A percentile compares a stretch with the other conserved stretches of the same genome.
Evolutionary conservation across 1,140 invertebrate genomes (phyloP).

Genomic region (Drosophila rhopaloa): DNA sequence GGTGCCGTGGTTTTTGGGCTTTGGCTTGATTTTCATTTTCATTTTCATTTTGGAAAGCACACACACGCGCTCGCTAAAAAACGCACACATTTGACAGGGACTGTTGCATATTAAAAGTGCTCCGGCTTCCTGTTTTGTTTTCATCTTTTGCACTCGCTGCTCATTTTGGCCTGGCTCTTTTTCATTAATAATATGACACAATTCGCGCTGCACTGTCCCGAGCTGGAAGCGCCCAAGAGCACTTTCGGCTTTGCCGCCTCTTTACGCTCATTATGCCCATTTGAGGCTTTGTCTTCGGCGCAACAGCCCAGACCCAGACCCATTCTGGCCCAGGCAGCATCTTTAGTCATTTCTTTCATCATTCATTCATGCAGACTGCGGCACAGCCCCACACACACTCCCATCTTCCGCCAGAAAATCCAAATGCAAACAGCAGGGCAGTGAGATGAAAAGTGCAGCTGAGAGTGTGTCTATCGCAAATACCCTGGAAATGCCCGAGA

Average conservation of each 20-base stretch:
- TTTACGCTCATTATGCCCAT: slow-evolving; percentile 81
- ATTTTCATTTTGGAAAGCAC: slow-evolving; percentile 55
- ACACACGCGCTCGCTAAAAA: slow-evolving; percentile 18
- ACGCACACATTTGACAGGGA: slow-evolving; percentile 27
- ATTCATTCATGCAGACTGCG: slow-evolving; percentile 66
- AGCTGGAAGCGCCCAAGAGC: slow-evolving; percentile 68
- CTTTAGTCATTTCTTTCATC: slow-evolving; percentile 69
- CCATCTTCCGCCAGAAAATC: slow-evolving; percentile 39
- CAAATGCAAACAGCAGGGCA: slow-evolving; percentile 65
- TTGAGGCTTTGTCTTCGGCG: slow-evolving; percentile 72
- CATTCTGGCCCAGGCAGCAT: slow-evolving; percentile 33
- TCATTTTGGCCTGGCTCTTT: slow-evolving; percentile 64
- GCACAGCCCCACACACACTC: slow-evolving; percentile 22
- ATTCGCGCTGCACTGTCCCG: slow-evolving; percentile 73
- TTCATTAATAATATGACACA: slow-evolving; percentile 83
- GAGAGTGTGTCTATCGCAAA: not conserved
- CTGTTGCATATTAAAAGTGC: slow-evolving; percentile 76
- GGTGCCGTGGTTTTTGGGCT: slow-evolving; percentile 54
- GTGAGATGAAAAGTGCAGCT: slow-evolving; percentile 57
- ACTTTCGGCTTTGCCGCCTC: slow-evolving; percentile 71
- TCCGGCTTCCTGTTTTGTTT: slow-evolving; percentile 66
- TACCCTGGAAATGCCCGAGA: not conserved
- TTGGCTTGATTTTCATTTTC: slow-evolving; percentile 65
- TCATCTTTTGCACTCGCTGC: slow-evolving; percentile 47
- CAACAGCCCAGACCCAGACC: slow-evolving; percentile 16